Conservation (phyloP, 2,113 vertebrate species). For the Pseudorectes ferrugineus region DNA sequence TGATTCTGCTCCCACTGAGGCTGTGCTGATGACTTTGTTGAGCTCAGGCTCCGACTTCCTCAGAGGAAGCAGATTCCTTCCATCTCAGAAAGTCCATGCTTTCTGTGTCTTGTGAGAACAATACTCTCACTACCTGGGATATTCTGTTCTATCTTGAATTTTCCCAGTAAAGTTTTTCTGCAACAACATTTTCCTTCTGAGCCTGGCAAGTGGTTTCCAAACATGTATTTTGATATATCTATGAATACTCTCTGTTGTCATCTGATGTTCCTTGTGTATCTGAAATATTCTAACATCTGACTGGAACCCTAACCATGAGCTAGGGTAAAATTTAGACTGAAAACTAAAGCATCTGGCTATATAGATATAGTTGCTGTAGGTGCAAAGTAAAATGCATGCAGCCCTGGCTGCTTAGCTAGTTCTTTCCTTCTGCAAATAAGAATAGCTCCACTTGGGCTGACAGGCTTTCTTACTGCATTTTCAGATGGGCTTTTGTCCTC, state of each 20-base stretch:
- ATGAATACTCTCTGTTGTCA: background rate
- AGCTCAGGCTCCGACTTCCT: background rate
- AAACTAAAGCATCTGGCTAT: background rate
- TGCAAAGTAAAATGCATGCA: background rate
- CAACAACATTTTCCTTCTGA: background rate
- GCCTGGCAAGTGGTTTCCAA: background rate
- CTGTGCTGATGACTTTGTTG: background rate
- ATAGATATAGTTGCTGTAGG: background rate
- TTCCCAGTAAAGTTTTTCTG: background rate
- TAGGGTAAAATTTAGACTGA: background rate
- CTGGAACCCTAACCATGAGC: background rate
- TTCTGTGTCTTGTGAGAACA: background rate
- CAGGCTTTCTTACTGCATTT: background rate
- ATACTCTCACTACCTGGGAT: background rate
- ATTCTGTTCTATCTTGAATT: background rate
- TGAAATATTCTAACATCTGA: background rate
- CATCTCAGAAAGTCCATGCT: background rate
- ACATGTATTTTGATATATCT: rapidly evolving
- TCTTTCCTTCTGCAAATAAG: background rate
- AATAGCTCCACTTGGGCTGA: background rate
- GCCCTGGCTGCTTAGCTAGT: background rate
- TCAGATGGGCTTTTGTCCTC: background rate
- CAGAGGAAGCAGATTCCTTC: background rate
- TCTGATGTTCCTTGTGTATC: background rate
- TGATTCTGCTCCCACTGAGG: background rate